Conservation (phyloP, 2,113 vertebrate species). For the Notarius quadriscutis region DNA sequence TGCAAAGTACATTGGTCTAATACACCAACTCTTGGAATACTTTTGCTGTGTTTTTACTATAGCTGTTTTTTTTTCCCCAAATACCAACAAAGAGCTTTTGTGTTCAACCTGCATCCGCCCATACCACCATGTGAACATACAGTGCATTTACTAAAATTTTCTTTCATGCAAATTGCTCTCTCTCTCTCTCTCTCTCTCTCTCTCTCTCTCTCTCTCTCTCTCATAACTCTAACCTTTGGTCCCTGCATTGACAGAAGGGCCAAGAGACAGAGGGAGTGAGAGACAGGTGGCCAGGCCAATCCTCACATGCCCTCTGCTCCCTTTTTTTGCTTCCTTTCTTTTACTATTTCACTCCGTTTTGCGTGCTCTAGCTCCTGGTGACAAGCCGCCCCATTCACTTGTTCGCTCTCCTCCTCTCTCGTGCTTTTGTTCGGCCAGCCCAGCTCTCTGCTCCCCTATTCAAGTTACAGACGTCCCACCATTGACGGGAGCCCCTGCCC, state of each 20-base stretch:
- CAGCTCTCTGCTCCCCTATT: conserved; percentile 56
- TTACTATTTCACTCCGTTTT: conserved; percentile 59
- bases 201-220: conserved; percentile 24
- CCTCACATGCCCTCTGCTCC: conserved; percentile 58
- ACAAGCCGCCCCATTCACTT: conserved; percentile 56
- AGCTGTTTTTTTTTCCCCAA: conserved; percentile 19
- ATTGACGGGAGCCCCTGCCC: conserved; percentile 58
- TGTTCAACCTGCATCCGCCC: neutral
- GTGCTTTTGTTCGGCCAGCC: conserved; percentile 52
- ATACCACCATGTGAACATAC: conserved; percentile 17
- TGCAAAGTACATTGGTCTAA: neutral
- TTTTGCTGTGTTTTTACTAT: conserved; percentile 7
- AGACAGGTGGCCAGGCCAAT: conserved; percentile 59
- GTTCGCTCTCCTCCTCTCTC: conserved; percentile 52
- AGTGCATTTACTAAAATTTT: conserved; percentile 33
- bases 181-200: conserved; percentile 6
- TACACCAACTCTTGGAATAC: neutral
- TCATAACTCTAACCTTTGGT: conserved; percentile 54
- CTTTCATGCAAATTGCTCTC: conserved; percentile 22
- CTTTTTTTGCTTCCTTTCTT: conserved; percentile 53
- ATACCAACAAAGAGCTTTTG: conserved; percentile 29
- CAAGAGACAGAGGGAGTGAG: conserved; percentile 48
- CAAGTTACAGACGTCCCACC: conserved; percentile 57
- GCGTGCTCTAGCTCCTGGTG: conserved; percentile 51
- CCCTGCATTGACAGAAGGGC: conserved; percentile 51